Evolutionary conservation across 2,888 invertebrate species (phyloP), one percentile per base, ranked within the genome.

Genomic region (Idaea biselata): DNA sequence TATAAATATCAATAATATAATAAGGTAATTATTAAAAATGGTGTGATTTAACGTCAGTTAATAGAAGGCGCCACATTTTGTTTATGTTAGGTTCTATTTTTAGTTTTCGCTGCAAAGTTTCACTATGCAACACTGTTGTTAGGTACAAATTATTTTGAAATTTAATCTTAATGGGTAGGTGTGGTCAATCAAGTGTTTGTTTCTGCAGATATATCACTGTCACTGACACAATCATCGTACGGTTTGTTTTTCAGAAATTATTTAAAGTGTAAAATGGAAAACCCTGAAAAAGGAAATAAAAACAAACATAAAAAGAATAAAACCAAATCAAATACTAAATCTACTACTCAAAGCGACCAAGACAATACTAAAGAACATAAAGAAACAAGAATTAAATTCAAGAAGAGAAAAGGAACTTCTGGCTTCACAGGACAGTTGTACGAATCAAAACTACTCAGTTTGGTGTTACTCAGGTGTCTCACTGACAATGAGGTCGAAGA

Each of bases 381-480:
- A 17, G 55, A 17, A n/a, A 16, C 55, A 56, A 56, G 56, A 17
- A 5, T 17, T 7, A 56, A 18, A 18, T 56, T 14, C 56, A 56
- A 56, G 56, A 18, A 17, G 6, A 17, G 56, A 6, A 18, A 18
- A 14, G 56, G 56, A 14, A 56, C 56, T 14, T 17, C 18, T 17
- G 56, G 56, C 14, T 18, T 18, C 18, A 18, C 56, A 14, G 56
- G 56, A 16, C 56, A 56, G 56, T 18, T 56, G 56, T 56, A 56
- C 18, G 56, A 56, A 18, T 18, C 18, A 17, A 56, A 18, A 18
- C 18, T 56, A 18, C 7, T 56, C 2, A 56, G 56, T 14, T 18
- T 56, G 18, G 56, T 56, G 11, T 8, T 14, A 14, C 18, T 18
- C 56, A 17, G 56, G 56, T 16, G 17, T 14, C 18, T 18, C 18